Base-by-base conservation (phyloP, 1,140 invertebrate species). In the Heliconius congener region DNA sequence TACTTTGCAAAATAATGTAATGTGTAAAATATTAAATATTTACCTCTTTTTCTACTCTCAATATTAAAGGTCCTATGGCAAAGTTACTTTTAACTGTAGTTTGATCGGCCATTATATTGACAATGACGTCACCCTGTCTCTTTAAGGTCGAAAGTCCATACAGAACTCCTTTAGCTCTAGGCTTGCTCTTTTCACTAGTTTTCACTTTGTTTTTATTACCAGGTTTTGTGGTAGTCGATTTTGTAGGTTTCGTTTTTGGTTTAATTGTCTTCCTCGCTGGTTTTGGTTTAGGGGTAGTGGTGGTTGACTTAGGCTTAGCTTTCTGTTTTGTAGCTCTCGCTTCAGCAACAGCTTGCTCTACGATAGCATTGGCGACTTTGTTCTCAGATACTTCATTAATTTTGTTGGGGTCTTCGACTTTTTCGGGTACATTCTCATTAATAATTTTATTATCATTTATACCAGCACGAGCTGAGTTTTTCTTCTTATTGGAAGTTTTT, bases 21-120 rank as follows among this genome's bases (percentile, higher is more conserved):
- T 46, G 3, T 16, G 11, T 46, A 46, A 46, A 46, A 46, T 46
- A 16, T 46, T 19, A 52, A 52, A 19, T 52, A 52, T 52, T 19
- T 91, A 96, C 96, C 94, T 97, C 97, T 94, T 97, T 97, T 87
- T 98, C 97, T 0, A 98, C 97, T 89, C 97, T 97, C 60, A 98
- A 90, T 8, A 96, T 96, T 11, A 98, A 87, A 0, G 97, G 97
- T 70, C 97, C 97, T 46, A 98, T 91, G 19, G 96, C 96, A 89
- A 98, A 98, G 88, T 97, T 97, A 16, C 96, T 97, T 86, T 97
- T 97, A 23, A 98, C 97, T 42, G 97, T 97, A 1, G 97, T 97
- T 83, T 97, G 96, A 84, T 97, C 96, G 79, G 96, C 95, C 96
- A 97, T 96, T 89, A 97, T 96, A 86, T 96, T 97, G 50, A 98